These are phyloP conservation scores for Resseliella maxima DNA, from an alignment of 2,888 invertebrate species.

Conservation along the genomic window DNA sequence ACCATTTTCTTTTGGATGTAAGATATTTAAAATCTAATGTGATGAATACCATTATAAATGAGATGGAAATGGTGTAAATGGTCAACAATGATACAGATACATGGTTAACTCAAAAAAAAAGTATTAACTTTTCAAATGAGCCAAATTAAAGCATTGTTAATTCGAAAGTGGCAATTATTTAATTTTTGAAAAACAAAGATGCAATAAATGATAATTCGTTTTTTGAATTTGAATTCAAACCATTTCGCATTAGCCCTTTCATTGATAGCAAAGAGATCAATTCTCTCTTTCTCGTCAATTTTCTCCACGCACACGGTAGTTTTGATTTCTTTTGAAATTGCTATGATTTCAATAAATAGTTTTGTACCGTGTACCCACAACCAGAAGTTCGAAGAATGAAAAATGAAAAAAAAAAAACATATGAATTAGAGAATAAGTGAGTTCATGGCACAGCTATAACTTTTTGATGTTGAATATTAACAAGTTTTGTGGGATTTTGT, in stretches of 20 bases:
- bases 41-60: too few species aligned
- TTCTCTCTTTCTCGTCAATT: neutral
- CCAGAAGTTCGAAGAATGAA: neutral
- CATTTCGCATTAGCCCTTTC: neutral
- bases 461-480: neutral
- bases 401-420: neutral
- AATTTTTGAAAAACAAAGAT: neutral
- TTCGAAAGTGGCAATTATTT: conserved; percentile 14
- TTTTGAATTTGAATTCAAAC: neutral
- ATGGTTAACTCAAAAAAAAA: neutral
- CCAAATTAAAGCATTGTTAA: conserved; percentile 9
- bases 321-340: conserved; percentile 11
- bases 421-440: neutral
- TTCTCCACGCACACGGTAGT: neutral
- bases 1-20: too few species aligned
- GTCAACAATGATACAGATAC: too few species aligned
- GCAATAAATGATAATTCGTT: neutral
- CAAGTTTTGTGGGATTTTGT: neutral
- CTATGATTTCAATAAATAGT: neutral
- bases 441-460: neutral
- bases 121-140: neutral
- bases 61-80: neutral
- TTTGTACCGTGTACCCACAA: neutral
- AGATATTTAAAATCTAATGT: too few species aligned
- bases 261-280: neutral